These are phyloP conservation scores for Serrognathus titanus DNA, from an alignment of 2,888 invertebrate genomes.

Conservation along the genomic window DNA sequence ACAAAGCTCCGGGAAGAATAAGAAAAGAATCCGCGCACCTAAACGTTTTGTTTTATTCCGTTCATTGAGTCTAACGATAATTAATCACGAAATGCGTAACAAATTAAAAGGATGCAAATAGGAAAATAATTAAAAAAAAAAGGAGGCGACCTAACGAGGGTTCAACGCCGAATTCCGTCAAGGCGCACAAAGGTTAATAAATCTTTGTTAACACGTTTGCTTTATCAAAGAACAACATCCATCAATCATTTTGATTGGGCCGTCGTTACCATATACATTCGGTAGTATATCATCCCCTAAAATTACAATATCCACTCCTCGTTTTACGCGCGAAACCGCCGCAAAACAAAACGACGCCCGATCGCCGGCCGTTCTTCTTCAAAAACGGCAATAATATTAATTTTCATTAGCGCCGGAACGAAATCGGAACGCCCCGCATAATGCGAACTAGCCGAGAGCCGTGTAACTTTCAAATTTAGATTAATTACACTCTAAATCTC, in stretches of 20 bases:
- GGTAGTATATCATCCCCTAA: conserved; percentile 10
- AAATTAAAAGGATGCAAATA: background rate
- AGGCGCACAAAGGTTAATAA: conserved; percentile 38
- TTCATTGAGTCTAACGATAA: background rate
- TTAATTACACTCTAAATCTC: conserved; percentile 29
- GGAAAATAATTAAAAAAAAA: background rate
- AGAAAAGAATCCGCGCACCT: background rate
- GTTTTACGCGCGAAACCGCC: background rate
- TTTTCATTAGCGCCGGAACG: background rate
- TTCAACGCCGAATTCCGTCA: conserved; percentile 5
- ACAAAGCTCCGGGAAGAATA: background rate
- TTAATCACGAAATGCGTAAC: background rate
- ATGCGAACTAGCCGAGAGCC: conserved; percentile 15
- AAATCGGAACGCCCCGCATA: background rate
- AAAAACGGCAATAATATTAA: background rate
- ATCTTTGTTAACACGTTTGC: conserved; percentile 45
- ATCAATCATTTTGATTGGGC: conserved; percentile 49
- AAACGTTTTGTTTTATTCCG: background rate
- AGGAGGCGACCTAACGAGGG: conserved; percentile 4
- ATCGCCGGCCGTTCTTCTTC: background rate
- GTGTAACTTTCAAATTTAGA: conserved; percentile 24
- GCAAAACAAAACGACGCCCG: background rate
- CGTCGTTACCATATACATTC: conserved; percentile 45
- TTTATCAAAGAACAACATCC: conserved; percentile 47
- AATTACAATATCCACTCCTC: conserved; percentile 12